Percentiles rank a stretch among this genome's conserved stretches.
These are phyloP conservation scores for Alaudala cheleensis DNA, from an alignment of 2,113 vertebrate species.

Conservation along the genomic window DNA sequence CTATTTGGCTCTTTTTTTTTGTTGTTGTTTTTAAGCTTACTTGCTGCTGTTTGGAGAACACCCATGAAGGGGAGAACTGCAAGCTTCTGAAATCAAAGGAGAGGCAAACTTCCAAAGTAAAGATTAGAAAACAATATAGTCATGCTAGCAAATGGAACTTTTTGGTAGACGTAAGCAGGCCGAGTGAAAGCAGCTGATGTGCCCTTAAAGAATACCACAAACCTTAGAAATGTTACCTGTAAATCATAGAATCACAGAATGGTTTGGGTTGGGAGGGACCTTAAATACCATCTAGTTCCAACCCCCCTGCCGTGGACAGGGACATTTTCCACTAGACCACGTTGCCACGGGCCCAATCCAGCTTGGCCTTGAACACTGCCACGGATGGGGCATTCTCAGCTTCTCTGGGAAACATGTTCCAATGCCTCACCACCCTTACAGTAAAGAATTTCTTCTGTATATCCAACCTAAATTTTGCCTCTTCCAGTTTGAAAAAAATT, in stretches of 20 bases:
- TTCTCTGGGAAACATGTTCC: not conserved
- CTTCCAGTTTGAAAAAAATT: not conserved
- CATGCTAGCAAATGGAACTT: not conserved
- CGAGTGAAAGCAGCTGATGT: not conserved
- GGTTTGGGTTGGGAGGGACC: not conserved
- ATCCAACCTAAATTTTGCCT: not conserved
- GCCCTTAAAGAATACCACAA: not conserved
- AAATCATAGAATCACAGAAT: not conserved
- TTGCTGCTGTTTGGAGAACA: not conserved
- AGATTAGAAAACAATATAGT: not conserved
- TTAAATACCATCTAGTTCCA: not conserved
- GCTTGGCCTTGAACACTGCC: not conserved
- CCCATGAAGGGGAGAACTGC: not conserved
- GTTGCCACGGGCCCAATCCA: not conserved
- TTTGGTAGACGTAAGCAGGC: not conserved
- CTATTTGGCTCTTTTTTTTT: not conserved
- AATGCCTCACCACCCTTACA: not conserved
- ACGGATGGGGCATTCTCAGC: accelerated
- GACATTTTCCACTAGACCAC: not conserved
- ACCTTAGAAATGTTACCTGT: not conserved
- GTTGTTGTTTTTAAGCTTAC: not conserved
- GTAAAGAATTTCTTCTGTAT: not conserved
- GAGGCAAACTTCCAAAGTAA: constrained; percentile 18
- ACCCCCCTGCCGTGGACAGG: accelerated
- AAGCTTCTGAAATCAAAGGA: not conserved